Evolutionary conservation across 2,113 vertebrate species (phyloP).

Genomic region (Lagenorhynchus albirostris): DNA sequence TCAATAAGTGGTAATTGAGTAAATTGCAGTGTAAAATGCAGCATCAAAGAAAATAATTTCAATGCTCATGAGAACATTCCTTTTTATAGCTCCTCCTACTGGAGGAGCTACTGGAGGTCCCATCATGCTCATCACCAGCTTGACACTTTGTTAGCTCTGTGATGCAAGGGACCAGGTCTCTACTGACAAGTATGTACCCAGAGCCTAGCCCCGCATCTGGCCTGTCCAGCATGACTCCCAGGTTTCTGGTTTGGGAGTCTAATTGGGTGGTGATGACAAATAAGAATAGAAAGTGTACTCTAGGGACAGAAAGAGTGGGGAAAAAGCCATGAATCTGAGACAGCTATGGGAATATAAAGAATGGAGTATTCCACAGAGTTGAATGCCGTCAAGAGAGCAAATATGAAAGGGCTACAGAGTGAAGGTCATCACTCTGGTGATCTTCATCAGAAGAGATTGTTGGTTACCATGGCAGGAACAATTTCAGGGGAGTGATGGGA

Average conservation of each 20-base stretch:
- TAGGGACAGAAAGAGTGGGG: background rate
- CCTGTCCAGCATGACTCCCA: background rate
- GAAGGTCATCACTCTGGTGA: background rate
- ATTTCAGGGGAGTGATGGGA: background rate
- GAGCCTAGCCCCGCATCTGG: background rate
- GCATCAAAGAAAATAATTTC: background rate
- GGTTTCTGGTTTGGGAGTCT: background rate
- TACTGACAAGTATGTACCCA: background rate
- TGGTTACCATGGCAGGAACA: background rate
- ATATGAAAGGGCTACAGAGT: background rate
- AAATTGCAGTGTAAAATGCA: background rate
- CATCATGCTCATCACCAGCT: background rate
- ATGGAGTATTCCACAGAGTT: too few species aligned
- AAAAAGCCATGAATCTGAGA: background rate
- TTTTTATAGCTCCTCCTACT: background rate
- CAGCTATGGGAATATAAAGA: background rate
- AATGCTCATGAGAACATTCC: background rate
- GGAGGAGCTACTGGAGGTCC: background rate
- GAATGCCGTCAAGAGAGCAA: background rate
- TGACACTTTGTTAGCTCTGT: background rate
- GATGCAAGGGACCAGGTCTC: background rate
- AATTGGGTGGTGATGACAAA: background rate
- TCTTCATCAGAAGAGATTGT: background rate
- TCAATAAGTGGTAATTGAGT: background rate
- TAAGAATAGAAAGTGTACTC: background rate